Percentiles rank a stretch among this genome's conserved stretches.
phyloP scores from a whole-genome alignment of 2,113 vertebrate genomes.

The Gnathonemus echidnorhynchus region DNA sequence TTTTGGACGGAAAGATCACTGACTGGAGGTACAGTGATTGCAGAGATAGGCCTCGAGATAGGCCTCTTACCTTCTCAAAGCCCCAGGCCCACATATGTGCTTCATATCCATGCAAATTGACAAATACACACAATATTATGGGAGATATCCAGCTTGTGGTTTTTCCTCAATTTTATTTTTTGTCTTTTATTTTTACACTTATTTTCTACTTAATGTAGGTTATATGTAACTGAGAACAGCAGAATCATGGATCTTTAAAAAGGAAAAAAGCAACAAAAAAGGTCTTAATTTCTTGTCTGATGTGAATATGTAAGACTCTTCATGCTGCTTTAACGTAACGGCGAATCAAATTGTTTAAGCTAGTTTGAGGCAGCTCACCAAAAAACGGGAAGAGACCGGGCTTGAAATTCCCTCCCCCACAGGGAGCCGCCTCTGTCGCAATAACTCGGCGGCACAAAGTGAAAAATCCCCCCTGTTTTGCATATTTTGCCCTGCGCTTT shows the following conservation, averaged over 20 bases:
- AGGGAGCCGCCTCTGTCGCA: slow-evolving; percentile 25
- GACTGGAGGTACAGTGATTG: not conserved
- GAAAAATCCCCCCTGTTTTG: slow-evolving; percentile 43
- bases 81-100: not conserved
- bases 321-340: not conserved
- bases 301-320: not conserved
- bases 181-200: not conserved
- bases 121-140: not conserved
- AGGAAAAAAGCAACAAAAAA: not conserved
- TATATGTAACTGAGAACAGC: not conserved
- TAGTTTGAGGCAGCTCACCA: slow-evolving; percentile 9
- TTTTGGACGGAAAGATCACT: not conserved
- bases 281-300: not conserved
- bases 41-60: not conserved
- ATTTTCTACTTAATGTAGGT: not conserved
- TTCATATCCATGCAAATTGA: not conserved
- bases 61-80: not conserved
- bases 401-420: not conserved
- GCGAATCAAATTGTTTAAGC: slow-evolving; percentile 1
- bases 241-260: not conserved
- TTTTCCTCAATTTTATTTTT: not conserved
- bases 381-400: not conserved
- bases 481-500: slow-evolving; percentile 48
- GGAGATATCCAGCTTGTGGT: not conserved
- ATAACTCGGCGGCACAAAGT: slow-evolving; percentile 38